Conservation (phyloP, 2,113 vertebrate species). For the Chloropsis hardwickii region DNA sequence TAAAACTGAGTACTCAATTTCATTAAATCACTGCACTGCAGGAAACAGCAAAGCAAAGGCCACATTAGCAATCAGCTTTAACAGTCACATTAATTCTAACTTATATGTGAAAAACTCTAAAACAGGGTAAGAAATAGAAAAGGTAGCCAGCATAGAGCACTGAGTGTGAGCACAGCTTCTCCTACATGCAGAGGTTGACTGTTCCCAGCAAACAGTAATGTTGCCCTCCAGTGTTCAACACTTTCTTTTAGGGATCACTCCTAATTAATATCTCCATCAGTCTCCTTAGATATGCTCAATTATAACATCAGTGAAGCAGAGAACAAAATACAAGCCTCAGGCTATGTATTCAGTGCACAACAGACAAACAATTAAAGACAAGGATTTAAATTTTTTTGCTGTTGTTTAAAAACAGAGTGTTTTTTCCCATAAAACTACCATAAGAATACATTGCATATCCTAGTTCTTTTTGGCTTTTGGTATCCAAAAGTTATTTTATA, state of each 20-base stretch:
- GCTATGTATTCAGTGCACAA: not conserved
- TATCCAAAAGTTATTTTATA: not conserved
- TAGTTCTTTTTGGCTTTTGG: not conserved
- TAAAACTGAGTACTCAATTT: not conserved
- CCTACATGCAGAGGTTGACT: not conserved
- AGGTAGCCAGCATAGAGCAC: not conserved
- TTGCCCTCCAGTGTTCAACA: slow-evolving; percentile 45
- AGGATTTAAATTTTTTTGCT: not conserved
- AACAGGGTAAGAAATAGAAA: not conserved
- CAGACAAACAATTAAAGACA: not conserved
- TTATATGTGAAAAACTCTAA: not conserved
- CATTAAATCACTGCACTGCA: not conserved
- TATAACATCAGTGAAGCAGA: slow-evolving; percentile 15
- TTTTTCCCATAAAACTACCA: not conserved
- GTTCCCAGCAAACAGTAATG: not conserved
- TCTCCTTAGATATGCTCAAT: slow-evolving; percentile 4
- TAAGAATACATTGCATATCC: not conserved
- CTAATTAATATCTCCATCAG: slow-evolving; percentile 26
- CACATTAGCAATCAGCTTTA: not conserved
- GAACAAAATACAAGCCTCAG: not conserved
- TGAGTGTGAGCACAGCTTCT: not conserved
- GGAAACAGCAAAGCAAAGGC: not conserved
- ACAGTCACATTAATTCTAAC: not conserved
- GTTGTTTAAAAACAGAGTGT: not conserved
- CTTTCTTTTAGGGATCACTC: slow-evolving; percentile 4